Base-by-base conservation (phyloP, 2,888 invertebrate genomes). In the Agrotis segetum region DNA sequence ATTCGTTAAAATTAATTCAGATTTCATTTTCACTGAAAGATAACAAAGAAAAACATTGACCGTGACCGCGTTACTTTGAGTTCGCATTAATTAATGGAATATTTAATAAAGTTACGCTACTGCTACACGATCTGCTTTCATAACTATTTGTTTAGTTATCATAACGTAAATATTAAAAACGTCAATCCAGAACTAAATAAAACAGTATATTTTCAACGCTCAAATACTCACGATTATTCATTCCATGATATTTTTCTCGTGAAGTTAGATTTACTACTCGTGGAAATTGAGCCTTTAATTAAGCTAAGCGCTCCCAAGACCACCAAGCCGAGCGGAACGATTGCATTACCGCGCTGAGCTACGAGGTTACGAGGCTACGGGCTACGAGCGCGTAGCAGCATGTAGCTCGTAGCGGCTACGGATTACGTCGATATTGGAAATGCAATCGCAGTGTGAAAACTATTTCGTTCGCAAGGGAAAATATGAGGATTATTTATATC, bases 391-490 rank as follows among this genome's bases (percentile, higher is more conserved):
- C 55, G n/a, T n/a, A n/a, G 71, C 71, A 79, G 67, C 64, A 3
- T 13, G 67, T 65, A 58, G 59, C 67, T 60, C 83, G 70, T 73
- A 80, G 56, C 59, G 11, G 72, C 72, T 82, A 82, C 82, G 79
- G 79, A 67, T 74, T 68, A 74, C 65, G 21, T 59, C 68, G 50
- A 70, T 76, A 82, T 81, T 83, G 73, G 67, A 77, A 78, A 74
- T 81, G 67, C 70, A 81, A 82, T 74, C 72, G 74, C 72, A 80
- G 72, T 82, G 77, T 78, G 73, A 81, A 82, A 83, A 72, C 66
- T 74, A 79, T 75, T 82, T 74, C 58, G 3, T 79, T 17, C 59
- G 46, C 65, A 61, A 68, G 44, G 67, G 67, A 53, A 79, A 82
- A 73, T 79, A 73, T 79, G 63, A 73, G 77, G 34, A 72, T 78